Base-by-base conservation (phyloP, 1,140 invertebrate species). In the Magallana angulata region DNA sequence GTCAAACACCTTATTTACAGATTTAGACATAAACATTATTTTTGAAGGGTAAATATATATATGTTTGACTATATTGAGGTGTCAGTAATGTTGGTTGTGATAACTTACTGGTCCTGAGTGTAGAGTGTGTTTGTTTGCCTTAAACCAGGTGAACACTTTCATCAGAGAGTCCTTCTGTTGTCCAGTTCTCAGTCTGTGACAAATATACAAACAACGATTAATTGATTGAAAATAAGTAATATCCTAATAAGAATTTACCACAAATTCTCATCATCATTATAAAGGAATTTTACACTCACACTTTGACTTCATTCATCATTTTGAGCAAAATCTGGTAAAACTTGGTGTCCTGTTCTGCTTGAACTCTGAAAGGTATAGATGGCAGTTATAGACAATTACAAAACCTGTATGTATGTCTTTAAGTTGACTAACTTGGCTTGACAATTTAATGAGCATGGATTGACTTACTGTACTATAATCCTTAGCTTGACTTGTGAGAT, bases 281-380 rank as follows among this genome's bases (percentile, higher is more conserved):
- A 48, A 48, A 48, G 36, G 36, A 48, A 48, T 48, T 48, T 48
- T 48, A 48, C 36, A 91, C 92, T 92, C 91, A 93, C 92, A 90
- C 86, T 89, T 90, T 91, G 11, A 93, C 88, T 89, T 94, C 93
- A 91, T 91, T 92, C 60, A 94, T 87, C 92, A 94, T 93, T 81
- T 93, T 92, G 16, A 92, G 88, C 11, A 94, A 86, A 60, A 94
- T 93, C 82, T 92, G 91, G 87, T 91, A 93, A 85, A 94, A 94
- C 80, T 91, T 92, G 5, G 93, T 92, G 81, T 94, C 92, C 82
- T 90, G 89, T 18, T 91, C 82, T 18, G 91, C 92, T 85, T 93
- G 90, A 16, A 92, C 91, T 82, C 93, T 93, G 87, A 81, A 91
- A 91, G 16, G 89, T 84, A 56, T 1, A 71, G n/a, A 64, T 60